A percentile compares a stretch with the other conserved stretches of the same genome.
Conservation (phyloP, 1,140 invertebrate species). For the Pseudomyrmex flavicornis region DNA sequence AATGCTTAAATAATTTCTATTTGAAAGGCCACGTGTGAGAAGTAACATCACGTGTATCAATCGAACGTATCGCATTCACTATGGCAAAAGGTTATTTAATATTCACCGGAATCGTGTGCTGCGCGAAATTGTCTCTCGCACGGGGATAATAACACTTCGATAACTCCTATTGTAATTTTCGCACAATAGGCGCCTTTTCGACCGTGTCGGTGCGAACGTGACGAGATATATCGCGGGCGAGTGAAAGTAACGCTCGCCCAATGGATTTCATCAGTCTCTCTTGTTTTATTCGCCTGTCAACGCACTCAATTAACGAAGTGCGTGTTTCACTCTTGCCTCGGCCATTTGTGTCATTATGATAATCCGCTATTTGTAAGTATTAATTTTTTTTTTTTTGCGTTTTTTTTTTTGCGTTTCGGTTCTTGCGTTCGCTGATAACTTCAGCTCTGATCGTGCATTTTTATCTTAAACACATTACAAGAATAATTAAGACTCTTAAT, state of each 20-base stretch:
- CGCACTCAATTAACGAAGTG: constrained; percentile 21
- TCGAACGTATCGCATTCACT: neutral
- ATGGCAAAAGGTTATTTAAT: constrained; percentile 31
- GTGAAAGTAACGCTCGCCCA: constrained; percentile 59
- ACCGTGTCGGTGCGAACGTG: constrained; percentile 59
- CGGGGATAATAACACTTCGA: constrained; percentile 36
- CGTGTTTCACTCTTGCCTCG: too few relatives aligned
- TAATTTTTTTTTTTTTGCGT: too few relatives aligned
- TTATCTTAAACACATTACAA: too few relatives aligned
- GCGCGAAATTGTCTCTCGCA: constrained; percentile 48
- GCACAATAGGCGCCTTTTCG: constrained; percentile 60
- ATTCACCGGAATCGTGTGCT: constrained; percentile 35
- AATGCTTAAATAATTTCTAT: too few relatives aligned
- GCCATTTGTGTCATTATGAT: too few relatives aligned
- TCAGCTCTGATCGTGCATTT: too few relatives aligned
- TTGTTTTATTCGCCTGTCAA: constrained; percentile 46
- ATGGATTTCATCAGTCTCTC: constrained; percentile 40
- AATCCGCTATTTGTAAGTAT: too few relatives aligned
- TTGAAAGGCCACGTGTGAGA: neutral
- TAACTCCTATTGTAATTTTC: constrained; percentile 59
- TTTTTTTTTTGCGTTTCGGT: too few relatives aligned
- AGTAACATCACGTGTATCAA: neutral
- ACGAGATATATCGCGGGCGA: constrained; percentile 49
- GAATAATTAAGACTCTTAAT: too few relatives aligned
- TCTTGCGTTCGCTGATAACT: too few relatives aligned